Evolutionary conservation across 2,113 vertebrate species (phyloP).

Genomic region (Cricetomys ansorgei): DNA sequence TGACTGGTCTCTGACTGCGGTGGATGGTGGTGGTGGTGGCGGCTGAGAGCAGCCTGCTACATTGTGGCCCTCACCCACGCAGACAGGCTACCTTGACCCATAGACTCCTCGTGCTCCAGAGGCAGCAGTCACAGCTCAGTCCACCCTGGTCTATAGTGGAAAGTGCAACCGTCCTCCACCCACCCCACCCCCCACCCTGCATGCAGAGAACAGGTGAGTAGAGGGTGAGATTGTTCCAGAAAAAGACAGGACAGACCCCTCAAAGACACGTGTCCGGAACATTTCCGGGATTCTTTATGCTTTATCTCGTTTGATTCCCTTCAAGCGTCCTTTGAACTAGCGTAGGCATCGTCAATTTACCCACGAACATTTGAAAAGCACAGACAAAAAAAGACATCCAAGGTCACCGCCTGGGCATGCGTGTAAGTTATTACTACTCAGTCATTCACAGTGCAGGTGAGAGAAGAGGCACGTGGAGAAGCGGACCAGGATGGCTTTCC

Average conservation of each 20-base stretch:
- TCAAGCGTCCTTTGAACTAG: not conserved
- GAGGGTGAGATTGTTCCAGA: not conserved
- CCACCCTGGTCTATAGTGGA: not conserved
- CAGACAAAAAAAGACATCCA: not conserved
- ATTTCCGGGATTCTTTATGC: not conserved
- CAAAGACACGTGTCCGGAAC: not conserved
- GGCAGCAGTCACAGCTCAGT: not conserved
- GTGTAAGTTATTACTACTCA: not conserved
- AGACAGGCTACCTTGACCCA: not conserved
- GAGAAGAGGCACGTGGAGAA: not conserved
- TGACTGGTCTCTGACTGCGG: not conserved
- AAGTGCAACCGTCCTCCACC: not conserved
- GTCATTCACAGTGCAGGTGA: not conserved
- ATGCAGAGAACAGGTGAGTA: rapidly evolving
- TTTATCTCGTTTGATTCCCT: not conserved
- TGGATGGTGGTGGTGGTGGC: rapidly evolving
- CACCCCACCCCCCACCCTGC: not conserved
- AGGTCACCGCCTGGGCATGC: not conserved
- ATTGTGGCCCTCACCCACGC: not conserved
- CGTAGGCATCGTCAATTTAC: not conserved
- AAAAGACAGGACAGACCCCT: not conserved
- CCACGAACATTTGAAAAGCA: not conserved
- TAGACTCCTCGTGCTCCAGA: rapidly evolving
- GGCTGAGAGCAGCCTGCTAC: not conserved
- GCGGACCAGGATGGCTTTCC: not conserved